phyloP scores from a whole-genome alignment of 2,797 vertebrate genomes.

The Novumbra hubbsi region DNA sequence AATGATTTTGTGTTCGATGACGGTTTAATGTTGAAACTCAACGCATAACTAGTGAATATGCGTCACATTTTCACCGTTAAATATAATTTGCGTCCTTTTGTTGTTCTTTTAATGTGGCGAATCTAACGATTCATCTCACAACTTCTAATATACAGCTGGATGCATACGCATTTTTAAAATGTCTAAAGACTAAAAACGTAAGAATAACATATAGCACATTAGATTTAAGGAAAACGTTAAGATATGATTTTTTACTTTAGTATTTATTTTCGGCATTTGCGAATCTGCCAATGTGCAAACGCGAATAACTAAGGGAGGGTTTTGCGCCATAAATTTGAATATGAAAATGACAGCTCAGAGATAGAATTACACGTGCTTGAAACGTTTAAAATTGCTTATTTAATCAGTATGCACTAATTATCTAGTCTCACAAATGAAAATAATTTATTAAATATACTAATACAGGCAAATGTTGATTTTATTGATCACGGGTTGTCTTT shows the following conservation, averaged over 20 bases:
- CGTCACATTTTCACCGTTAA: not conserved
- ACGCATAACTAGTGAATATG: not conserved
- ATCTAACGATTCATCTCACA: slow-evolving; percentile 52
- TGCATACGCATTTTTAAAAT: slow-evolving; percentile 3
- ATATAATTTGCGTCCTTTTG: not conserved
- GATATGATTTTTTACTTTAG: not conserved
- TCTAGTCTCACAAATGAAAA: not conserved
- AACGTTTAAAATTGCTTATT: not conserved
- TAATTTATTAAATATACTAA: not conserved
- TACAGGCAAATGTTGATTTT: not conserved
- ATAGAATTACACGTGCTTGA: not conserved
- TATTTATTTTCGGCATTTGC: not conserved
- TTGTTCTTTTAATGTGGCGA: slow-evolving; percentile 44
- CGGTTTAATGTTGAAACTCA: not conserved
- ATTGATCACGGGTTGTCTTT: not conserved
- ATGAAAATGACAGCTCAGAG: not conserved
- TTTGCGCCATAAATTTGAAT: slow-evolving; percentile 38
- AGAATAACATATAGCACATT: not conserved
- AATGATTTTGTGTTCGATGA: not conserved
- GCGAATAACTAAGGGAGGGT: not conserved
- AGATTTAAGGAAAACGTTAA: not conserved
- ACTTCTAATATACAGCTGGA: slow-evolving; percentile 2
- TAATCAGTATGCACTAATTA: not conserved
- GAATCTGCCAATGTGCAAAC: slow-evolving; percentile 38
- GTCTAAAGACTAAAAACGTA: not conserved